Evolutionary conservation across 2,797 vertebrate genomes (phyloP).

Genomic region (Prionace glauca): DNA sequence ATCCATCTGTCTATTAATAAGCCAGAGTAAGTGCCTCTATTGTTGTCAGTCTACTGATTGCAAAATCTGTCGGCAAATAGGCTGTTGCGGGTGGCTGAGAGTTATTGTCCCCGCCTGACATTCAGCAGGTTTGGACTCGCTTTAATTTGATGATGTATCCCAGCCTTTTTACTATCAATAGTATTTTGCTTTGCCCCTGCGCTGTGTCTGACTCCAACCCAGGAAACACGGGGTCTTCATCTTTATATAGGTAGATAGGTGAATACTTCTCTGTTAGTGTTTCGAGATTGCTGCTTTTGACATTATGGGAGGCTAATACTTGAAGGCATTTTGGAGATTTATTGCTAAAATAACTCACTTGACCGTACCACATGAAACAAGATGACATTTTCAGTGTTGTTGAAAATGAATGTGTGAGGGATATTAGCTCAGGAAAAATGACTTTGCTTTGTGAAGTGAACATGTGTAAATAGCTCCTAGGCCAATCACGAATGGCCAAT

Average conservation of each 20-base stretch:
- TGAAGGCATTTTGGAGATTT: not conserved
- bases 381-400: slow-evolving; percentile 20
- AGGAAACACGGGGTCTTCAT: not conserved
- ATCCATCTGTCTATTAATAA: slow-evolving; percentile 19
- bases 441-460: not conserved
- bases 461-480: not conserved
- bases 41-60: slow-evolving; percentile 20
- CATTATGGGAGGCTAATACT: slow-evolving; percentile 13
- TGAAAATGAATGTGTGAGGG: slow-evolving; percentile 27
- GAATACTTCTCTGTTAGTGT: not conserved
- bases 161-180: slow-evolving; percentile 12
- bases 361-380: slow-evolving; percentile 15
- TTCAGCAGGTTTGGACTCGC: slow-evolving; percentile 5
- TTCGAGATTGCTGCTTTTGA: slow-evolving; percentile 24
- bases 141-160: not conserved
- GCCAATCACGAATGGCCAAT: not conserved
- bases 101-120: slow-evolving; percentile 17
- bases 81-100: not conserved
- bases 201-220: not conserved
- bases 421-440: not conserved
- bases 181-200: not conserved
- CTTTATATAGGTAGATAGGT: slow-evolving; percentile 24
- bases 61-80: slow-evolving; percentile 21
- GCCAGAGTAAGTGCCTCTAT: not conserved
- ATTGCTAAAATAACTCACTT: slow-evolving; percentile 31